Evolutionary conservation across 1,140 invertebrate genomes (phyloP).

Genomic region (Drosophila teissieri): DNA sequence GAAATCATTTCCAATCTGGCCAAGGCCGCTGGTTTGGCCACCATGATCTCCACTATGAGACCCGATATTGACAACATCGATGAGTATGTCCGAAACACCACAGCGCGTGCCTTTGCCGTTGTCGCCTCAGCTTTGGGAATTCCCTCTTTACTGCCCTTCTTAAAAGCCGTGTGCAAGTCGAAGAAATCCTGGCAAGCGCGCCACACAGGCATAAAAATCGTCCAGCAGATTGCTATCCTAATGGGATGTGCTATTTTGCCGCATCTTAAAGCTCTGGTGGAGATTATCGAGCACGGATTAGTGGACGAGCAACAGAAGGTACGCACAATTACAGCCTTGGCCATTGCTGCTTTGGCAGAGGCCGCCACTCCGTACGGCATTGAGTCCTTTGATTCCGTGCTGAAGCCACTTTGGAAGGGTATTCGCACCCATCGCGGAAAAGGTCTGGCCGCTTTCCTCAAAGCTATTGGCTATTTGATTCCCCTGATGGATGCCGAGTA

Average conservation of each 20-base stretch:
- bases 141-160: conserved; percentile 97
- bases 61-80: conserved; percentile 99
- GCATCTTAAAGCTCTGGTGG: conserved; percentile 98
- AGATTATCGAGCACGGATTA: conserved; percentile 99
- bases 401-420: conserved; percentile 99
- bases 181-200: conserved; percentile 99
- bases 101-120: conserved; percentile 99
- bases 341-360: conserved; percentile 98
- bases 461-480: conserved; percentile 99
- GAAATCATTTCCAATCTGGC: conserved; percentile 99
- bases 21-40: conserved; percentile 99
- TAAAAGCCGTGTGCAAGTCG: conserved; percentile 99
- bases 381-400: conserved; percentile 99
- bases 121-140: conserved; percentile 99
- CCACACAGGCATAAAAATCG: conserved; percentile 99
- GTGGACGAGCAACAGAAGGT: conserved; percentile 96
- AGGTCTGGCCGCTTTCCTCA: conserved; percentile 99
- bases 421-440: conserved; percentile 99
- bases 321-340: conserved; percentile 98
- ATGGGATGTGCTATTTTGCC: conserved; percentile 99
- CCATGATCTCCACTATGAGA: conserved; percentile 99
- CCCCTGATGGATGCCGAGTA: conserved; percentile 99
- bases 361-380: conserved; percentile 99
- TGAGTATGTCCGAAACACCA: conserved; percentile 99
- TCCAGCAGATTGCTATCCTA: conserved; percentile 99